Evolutionary conservation across 1,140 invertebrate species (phyloP).

Genomic region (Rhagoletis zephyria): DNA sequence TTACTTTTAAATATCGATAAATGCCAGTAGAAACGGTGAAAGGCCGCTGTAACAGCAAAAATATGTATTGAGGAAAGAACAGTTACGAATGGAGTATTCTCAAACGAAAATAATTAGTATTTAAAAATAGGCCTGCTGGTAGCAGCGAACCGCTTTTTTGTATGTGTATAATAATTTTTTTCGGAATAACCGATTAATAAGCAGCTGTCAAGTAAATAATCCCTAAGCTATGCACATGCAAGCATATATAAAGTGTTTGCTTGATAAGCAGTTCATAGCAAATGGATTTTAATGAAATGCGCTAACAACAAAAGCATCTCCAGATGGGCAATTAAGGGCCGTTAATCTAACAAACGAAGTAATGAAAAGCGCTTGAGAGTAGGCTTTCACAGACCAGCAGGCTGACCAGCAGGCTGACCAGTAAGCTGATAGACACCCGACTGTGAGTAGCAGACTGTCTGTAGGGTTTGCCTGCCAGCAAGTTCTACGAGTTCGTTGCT

Average conservation of each 20-base stretch:
- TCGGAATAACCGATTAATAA: conserved; percentile 13
- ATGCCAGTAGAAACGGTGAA: neutral
- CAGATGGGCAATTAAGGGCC: neutral
- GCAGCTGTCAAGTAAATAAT: conserved; percentile 23
- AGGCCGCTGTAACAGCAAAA: neutral
- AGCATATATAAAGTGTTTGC: neutral
- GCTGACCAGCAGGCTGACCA: neutral
- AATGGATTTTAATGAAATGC: conserved; percentile 27
- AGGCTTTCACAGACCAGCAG: neutral
- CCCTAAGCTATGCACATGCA: neutral
- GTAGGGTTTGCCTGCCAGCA: neutral
- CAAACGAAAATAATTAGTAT: neutral
- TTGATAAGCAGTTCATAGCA: neutral
- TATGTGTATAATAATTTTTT: neutral
- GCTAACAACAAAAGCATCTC: neutral
- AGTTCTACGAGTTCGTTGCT: conserved; percentile 7
- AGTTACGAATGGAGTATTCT: neutral
- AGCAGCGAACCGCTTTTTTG: neutral
- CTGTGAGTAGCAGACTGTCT: neutral
- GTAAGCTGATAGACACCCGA: neutral
- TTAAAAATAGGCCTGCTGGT: neutral
- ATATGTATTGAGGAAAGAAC: neutral
- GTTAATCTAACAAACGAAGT: neutral
- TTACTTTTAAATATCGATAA: neutral
- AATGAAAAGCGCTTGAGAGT: neutral